phyloP scores from a whole-genome alignment of 2,888 invertebrate species.

The Apotomis betuletana region DNA sequence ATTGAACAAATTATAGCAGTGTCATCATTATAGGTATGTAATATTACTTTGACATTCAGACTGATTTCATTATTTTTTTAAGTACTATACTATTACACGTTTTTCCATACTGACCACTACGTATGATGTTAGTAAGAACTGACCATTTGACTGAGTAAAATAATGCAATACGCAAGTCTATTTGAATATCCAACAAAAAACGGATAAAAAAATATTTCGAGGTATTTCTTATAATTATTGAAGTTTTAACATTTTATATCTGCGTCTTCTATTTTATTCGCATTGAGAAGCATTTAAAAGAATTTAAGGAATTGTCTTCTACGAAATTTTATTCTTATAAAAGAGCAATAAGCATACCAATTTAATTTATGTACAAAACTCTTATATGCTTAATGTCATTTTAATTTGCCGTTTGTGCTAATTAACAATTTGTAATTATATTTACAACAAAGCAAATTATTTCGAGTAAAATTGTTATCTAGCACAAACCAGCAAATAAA shows the following conservation, averaged over 20 bases:
- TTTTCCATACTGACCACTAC: slow-evolving; percentile 16
- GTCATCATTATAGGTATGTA: background rate
- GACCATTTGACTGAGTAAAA: slow-evolving; percentile 19
- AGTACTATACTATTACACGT: background rate
- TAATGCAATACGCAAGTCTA: background rate
- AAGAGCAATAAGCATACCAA: slow-evolving; percentile 78
- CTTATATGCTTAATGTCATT: slow-evolving; percentile 55
- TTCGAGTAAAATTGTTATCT: slow-evolving; percentile 46
- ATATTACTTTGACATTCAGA: background rate
- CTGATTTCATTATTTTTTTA: background rate
- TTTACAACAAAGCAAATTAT: slow-evolving; percentile 17
- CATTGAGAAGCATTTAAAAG: slow-evolving; percentile 53
- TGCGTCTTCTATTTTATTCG: slow-evolving; percentile 51
- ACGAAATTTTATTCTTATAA: slow-evolving; percentile 63
- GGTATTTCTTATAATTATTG: background rate
- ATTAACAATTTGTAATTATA: slow-evolving; percentile 19
- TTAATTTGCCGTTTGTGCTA: slow-evolving; percentile 41
- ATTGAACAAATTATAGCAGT: slow-evolving; percentile 2
- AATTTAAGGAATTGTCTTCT: slow-evolving; percentile 73
- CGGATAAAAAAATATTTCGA: background rate
- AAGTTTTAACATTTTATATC: no score
- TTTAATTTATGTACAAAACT: slow-evolving; percentile 82
- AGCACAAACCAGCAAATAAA: slow-evolving; percentile 55
- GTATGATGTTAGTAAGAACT: background rate
- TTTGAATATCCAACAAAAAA: no score